Evolutionary conservation across 2,113 vertebrate species (phyloP).

Genomic region (Peromyscus californicus): DNA sequence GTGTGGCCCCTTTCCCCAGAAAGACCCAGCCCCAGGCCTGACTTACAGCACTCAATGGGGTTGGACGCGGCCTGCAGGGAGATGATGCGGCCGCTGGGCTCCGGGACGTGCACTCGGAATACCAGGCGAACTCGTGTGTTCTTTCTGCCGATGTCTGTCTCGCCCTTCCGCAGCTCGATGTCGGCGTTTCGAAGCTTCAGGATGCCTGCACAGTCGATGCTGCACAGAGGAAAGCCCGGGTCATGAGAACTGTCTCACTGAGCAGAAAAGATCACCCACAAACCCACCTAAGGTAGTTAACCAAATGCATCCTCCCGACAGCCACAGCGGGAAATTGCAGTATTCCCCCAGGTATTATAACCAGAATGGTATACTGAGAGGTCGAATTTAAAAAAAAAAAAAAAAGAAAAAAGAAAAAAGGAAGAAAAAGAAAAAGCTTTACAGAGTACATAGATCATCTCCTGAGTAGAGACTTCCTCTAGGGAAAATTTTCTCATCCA

Average conservation of each 20-base stretch:
- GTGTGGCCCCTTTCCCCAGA: accelerated
- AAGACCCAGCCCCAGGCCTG: neutral
- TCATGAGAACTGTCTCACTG: accelerated
- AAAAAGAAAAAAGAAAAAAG: too few relatives aligned
- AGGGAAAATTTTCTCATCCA: neutral
- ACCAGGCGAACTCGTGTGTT: constrained; percentile 97
- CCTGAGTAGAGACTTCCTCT: neutral
- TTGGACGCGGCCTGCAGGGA: constrained; percentile 96
- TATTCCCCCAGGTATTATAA: accelerated
- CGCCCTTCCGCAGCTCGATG: constrained; percentile 98
- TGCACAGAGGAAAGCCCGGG: constrained; percentile 71
- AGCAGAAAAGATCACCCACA: neutral
- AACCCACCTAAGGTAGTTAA: accelerated
- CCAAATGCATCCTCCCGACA: neutral
- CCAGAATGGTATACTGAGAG: neutral
- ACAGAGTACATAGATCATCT: neutral
- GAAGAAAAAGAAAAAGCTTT: too few relatives aligned
- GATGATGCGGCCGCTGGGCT: constrained; percentile 92
- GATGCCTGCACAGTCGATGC: constrained; percentile 98
- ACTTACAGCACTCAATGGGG: constrained; percentile 99
- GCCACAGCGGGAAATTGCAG: accelerated
- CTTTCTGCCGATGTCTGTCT: constrained; percentile 98
- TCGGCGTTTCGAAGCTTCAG: constrained; percentile 98
- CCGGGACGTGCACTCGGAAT: constrained; percentile 96
- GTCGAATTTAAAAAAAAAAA: neutral